Conservation (phyloP, 2,888 invertebrate species). For the Tortrix viridana region DNA sequence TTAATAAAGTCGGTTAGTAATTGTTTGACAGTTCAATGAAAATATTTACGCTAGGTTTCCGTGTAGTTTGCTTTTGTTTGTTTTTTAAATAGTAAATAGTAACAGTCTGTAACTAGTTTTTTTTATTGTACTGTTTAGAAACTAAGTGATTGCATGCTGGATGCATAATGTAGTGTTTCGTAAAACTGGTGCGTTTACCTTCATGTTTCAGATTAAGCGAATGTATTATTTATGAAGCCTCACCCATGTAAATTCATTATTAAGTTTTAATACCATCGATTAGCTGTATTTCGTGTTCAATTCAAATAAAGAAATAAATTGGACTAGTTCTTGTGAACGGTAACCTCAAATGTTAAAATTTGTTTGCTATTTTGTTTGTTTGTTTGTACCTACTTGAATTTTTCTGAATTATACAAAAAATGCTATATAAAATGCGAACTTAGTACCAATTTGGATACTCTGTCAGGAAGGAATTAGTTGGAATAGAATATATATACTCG, state of each 20-base stretch:
- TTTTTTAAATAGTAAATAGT: not conserved
- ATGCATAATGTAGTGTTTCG: slow-evolving; percentile 18
- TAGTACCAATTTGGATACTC: too few relatives aligned
- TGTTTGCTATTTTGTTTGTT: too few relatives aligned
- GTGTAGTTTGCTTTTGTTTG: slow-evolving; percentile 34
- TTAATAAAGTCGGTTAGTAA: slow-evolving; percentile 50
- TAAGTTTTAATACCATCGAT: too few relatives aligned
- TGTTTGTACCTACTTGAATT: too few relatives aligned
- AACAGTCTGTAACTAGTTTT: not conserved
- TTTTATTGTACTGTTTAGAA: not conserved
- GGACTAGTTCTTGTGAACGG: not conserved
- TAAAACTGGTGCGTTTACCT: slow-evolving; percentile 24
- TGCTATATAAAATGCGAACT: too few relatives aligned
- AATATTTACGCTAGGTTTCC: slow-evolving; percentile 45
- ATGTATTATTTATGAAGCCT: slow-evolving; percentile 7
- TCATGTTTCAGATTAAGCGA: not conserved
- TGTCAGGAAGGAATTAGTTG: too few relatives aligned
- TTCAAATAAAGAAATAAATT: not conserved
- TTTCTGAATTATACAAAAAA: too few relatives aligned
- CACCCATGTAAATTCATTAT: not conserved
- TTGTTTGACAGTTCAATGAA: slow-evolving; percentile 71
- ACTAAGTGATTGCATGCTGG: not conserved
- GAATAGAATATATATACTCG: too few relatives aligned
- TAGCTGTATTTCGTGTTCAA: not conserved
- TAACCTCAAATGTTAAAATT: not conserved